These are phyloP conservation scores for Nemopilema nomurai DNA, from an alignment of 30 jellyfish, hydroid and myxozoan genomes.

Conservation along the genomic window DNA sequence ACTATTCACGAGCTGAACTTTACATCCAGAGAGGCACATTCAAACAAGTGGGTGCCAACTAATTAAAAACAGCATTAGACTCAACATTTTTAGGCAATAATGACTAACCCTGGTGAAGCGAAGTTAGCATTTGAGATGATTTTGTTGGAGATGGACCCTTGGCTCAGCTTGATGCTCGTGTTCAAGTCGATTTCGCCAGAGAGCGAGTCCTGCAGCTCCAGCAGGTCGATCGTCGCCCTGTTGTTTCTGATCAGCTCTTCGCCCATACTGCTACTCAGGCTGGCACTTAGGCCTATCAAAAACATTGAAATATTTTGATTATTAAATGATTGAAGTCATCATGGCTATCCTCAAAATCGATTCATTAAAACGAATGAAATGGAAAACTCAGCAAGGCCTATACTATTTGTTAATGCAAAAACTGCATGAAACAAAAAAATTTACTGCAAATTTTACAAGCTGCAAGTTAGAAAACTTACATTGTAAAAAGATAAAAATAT, in stretches of 20 bases:
- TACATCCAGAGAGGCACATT: too few species aligned
- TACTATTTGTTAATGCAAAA: too few species aligned
- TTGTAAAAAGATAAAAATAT: too few species aligned
- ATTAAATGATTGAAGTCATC: too few species aligned
- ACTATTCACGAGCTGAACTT: too few species aligned
- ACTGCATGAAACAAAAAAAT: too few species aligned
- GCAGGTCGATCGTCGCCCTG: slow-evolving; percentile 48
- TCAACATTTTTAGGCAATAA: background rate
- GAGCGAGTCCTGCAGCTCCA: slow-evolving; percentile 62
- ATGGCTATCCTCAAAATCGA: too few species aligned
- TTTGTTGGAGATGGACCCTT: slow-evolving; percentile 73
- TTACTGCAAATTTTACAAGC: too few species aligned
- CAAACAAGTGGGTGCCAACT: background rate
- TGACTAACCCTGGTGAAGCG: slow-evolving; percentile 86
- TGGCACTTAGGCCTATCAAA: slow-evolving; percentile 72
- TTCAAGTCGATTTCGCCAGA: slow-evolving; percentile 69
- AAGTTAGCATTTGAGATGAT: slow-evolving; percentile 75
- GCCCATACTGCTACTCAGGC: slow-evolving; percentile 77
- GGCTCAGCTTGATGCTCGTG: slow-evolving; percentile 64
- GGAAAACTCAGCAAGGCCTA: too few species aligned
- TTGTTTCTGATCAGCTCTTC: slow-evolving; percentile 70
- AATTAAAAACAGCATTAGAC: background rate
- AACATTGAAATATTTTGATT: background rate
- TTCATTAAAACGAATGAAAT: too few species aligned
- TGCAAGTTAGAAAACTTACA: too few species aligned